phyloP scores from a whole-genome alignment of 2,888 invertebrate genomes.

The Lasioglossum lativentre region DNA sequence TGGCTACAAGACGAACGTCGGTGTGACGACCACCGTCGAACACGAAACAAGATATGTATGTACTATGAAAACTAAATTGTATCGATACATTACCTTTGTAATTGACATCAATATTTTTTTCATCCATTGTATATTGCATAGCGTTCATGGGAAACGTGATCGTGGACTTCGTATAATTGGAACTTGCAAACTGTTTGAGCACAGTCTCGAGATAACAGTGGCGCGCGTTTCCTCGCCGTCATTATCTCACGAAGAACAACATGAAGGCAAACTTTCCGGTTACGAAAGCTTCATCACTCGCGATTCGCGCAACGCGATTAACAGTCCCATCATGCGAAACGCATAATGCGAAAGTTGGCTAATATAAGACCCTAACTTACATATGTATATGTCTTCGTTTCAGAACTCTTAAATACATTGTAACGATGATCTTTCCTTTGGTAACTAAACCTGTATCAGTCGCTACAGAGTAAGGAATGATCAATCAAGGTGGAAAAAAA shows the following conservation, averaged over 20 bases:
- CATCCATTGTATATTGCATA: too few relatives aligned
- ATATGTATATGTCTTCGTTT: too few relatives aligned
- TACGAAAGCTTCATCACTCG: slow-evolving; percentile 34
- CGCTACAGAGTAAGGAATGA: too few relatives aligned
- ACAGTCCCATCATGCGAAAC: slow-evolving; percentile 10
- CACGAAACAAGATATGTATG: too few relatives aligned
- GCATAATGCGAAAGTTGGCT: slow-evolving; percentile 15
- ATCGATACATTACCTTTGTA: too few relatives aligned
- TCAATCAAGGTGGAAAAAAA: too few relatives aligned
- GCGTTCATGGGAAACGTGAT: not conserved
- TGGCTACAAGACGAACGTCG: not conserved
- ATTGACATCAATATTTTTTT: too few relatives aligned
- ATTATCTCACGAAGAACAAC: slow-evolving; percentile 43
- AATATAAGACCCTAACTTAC: not conserved
- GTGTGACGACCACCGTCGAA: not conserved
- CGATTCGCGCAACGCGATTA: slow-evolving; percentile 15
- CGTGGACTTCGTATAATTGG: not conserved
- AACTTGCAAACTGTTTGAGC: slow-evolving; percentile 6
- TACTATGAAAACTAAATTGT: too few relatives aligned
- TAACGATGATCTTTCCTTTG: too few relatives aligned
- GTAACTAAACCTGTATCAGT: too few relatives aligned
- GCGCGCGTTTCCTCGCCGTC: not conserved
- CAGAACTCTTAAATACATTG: too few relatives aligned
- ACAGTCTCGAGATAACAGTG: slow-evolving; percentile 30
- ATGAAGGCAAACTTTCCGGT: slow-evolving; percentile 42